A percentile compares a stretch with the other conserved stretches of the same genome.
These are phyloP conservation scores for Panzeria rudis DNA, from an alignment of 2,888 invertebrate species.

Conservation along the genomic window DNA sequence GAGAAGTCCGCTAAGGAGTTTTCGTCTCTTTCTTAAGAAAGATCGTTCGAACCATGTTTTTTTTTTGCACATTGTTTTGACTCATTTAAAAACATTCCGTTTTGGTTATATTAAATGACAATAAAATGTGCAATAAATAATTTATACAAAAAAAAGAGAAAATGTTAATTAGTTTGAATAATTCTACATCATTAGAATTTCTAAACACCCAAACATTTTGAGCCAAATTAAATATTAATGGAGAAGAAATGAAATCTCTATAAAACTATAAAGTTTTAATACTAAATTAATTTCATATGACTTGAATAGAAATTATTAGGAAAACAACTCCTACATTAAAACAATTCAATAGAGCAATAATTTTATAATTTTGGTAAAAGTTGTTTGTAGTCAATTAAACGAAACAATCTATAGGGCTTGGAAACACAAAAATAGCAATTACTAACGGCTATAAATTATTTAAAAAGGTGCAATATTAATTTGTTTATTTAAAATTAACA, in stretches of 20 bases:
- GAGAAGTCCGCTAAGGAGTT: too few species aligned
- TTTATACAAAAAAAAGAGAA: background rate
- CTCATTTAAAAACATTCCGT: background rate
- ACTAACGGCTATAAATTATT: slow-evolving; percentile 28
- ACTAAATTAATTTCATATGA: slow-evolving; percentile 21
- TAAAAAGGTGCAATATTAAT: background rate
- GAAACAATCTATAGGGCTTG: background rate
- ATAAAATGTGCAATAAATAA: background rate
- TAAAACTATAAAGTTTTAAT: slow-evolving; percentile 14
- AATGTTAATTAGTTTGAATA: slow-evolving; percentile 2
- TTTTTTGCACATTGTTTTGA: background rate
- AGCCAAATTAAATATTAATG: background rate
- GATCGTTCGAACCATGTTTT: too few species aligned
- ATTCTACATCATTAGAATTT: background rate
- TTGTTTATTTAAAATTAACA: slow-evolving; percentile 36
- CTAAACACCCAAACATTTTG: slow-evolving; percentile 34
- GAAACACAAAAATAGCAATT: slow-evolving; percentile 19
- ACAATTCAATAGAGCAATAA: slow-evolving; percentile 25
- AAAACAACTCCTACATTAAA: slow-evolving; percentile 16
- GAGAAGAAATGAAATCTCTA: slow-evolving; percentile 9
- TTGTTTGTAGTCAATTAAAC: slow-evolving; percentile 1
- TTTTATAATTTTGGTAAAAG: slow-evolving; percentile 48
- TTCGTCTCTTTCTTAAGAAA: background rate
- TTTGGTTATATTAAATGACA: background rate
- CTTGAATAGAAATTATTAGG: slow-evolving; percentile 7